Conservation (phyloP, 2,113 vertebrate genomes). For the Cyanistes caeruleus region DNA sequence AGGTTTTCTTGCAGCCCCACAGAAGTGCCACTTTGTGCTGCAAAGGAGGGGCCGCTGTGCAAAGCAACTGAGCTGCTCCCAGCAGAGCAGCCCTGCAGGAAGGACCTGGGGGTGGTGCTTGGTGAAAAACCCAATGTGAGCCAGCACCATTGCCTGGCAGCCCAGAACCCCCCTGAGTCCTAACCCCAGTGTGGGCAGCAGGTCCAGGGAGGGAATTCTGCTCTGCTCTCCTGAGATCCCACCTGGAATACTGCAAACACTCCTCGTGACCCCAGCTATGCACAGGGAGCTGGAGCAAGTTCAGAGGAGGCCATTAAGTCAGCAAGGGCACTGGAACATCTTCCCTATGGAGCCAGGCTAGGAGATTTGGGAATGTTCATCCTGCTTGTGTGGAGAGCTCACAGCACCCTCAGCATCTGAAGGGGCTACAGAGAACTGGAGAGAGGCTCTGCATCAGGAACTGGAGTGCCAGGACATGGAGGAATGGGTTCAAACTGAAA, state of each 20-base stretch:
- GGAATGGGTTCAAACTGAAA: neutral
- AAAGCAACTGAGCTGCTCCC: neutral
- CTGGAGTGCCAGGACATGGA: neutral
- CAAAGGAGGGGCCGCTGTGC: neutral
- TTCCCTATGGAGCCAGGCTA: neutral
- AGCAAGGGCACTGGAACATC: neutral
- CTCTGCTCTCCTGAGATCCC: neutral
- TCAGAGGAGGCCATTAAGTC: neutral
- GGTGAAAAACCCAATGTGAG: accelerated
- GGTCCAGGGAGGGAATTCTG: neutral
- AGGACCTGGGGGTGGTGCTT: neutral
- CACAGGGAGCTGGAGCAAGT: neutral
- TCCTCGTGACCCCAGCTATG: neutral
- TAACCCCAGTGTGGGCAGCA: neutral
- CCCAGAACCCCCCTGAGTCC: accelerated
- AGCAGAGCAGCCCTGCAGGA: neutral
- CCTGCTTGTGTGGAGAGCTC: neutral
- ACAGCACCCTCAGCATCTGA: neutral
- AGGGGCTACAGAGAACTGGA: too few relatives aligned
- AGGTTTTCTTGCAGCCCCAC: neutral
- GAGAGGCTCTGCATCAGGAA: neutral
- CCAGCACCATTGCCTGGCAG: neutral
- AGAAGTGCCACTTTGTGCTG: neutral
- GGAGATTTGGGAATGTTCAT: neutral
- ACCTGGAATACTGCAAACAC: neutral